Base-by-base conservation (phyloP, 1,140 invertebrate genomes). In the Triops cancriformis region DNA sequence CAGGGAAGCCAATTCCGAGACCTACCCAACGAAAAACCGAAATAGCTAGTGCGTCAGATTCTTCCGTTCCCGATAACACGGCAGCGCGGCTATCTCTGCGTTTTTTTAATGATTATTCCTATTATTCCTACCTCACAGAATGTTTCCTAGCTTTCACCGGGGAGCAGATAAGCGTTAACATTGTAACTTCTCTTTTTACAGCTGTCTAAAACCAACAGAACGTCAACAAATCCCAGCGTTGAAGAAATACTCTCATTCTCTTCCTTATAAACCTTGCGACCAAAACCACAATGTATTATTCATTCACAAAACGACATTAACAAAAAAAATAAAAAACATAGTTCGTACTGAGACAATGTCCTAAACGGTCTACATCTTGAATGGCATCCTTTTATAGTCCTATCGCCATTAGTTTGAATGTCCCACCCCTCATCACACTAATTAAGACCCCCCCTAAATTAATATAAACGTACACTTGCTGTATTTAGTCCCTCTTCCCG, bases 1-100 rank as follows among this genome's bases (percentile, higher is more conserved):
- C 51, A 18, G 51, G 51, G 18, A 37, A 37, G 31, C 31, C 31
- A 37, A 5, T 64, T 64, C n/a, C 18, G 23, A 64, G 51, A 64
- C 51, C 51, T 64, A 64, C 51, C 51, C 51, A 64, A 64, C 51
- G 10, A 64, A 64, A 64, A 64, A 64, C 51, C 51, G 23, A 64
- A 64, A 64, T 64, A 64, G 51, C 51, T 23, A 64, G 23, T 7
- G 51, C 51, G 23, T 64, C 51, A 64, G 51, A 64, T 64, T 64
- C 51, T 2, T 37, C 31, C 31, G n/a, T 6, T n/a, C 51, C 51
- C 51, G 51, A 64, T 64, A 64, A 37, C 31, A 37, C 31, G 31
- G 31, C n/a, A n/a, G n/a, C 31, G 31, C 51, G 51, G 23, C 23
- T n/a, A 64, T 23, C 51, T 9, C 18, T 1, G 9, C 14, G 51